These are phyloP conservation scores for Dichetophora obliterata DNA, from an alignment of 2,888 invertebrate species.

Conservation along the genomic window DNA sequence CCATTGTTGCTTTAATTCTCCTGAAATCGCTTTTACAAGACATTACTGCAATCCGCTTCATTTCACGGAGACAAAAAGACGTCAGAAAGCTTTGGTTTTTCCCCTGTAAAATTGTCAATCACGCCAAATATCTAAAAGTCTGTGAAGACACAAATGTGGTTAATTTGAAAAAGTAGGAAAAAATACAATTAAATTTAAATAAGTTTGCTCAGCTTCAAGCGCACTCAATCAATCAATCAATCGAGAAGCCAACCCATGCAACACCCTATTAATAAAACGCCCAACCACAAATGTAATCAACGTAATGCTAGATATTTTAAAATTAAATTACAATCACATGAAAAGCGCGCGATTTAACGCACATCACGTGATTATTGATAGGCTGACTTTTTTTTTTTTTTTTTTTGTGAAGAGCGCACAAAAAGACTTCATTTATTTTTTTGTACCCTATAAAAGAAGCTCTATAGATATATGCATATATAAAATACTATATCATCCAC, in stretches of 20 bases:
- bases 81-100: no score
- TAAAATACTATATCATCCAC: background rate
- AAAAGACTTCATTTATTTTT: no score
- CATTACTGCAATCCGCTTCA: no score
- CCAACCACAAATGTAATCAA: background rate
- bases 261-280: background rate
- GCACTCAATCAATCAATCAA: background rate
- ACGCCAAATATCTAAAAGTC: no score
- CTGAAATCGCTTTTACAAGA: no score
- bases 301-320: background rate
- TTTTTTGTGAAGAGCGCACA: no score
- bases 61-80: no score
- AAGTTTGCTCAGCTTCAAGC: background rate
- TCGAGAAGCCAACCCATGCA: background rate
- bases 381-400: no score
- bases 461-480: background rate
- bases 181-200: background rate
- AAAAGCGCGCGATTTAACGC: background rate
- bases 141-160: background rate
- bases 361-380: background rate
- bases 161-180: background rate
- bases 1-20: no score
- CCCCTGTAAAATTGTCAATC: no score
- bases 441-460: no score
- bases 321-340: conserved; percentile 5